Percentiles rank a stretch among this genome's conserved stretches.
Conservation (phyloP, 2,797 vertebrate genomes). For the Delichon dasypus region DNA sequence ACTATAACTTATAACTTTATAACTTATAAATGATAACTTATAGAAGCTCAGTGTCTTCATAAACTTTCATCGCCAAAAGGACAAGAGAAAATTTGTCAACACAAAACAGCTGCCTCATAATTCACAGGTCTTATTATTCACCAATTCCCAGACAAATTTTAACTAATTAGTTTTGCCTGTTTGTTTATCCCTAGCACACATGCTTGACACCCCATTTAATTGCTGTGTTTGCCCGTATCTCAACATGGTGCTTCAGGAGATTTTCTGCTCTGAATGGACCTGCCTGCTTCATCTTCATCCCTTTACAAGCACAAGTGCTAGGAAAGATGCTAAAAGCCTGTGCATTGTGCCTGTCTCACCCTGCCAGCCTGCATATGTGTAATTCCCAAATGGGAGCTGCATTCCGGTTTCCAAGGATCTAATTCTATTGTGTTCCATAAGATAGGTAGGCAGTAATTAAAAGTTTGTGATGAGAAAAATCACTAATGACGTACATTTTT, state of each 20-base stretch:
- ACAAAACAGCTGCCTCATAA: neutral
- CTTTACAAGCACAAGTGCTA: neutral
- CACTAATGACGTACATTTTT: neutral
- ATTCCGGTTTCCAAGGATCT: neutral
- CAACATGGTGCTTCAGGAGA: neutral
- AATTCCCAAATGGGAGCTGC: conserved; percentile 12
- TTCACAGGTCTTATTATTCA: conserved; percentile 10
- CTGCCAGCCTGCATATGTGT: neutral
- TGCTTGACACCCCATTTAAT: conserved; percentile 38
- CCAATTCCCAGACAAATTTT: conserved; percentile 21
- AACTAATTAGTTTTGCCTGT: conserved; percentile 36
- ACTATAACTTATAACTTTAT: neutral
- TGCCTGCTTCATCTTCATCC: neutral
- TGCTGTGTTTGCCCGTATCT: neutral
- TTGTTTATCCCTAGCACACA: conserved; percentile 23
- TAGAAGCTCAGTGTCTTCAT: neutral
- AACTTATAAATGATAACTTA: neutral
- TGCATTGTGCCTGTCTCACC: neutral
- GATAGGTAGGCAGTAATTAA: conserved; percentile 19
- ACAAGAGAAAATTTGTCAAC: neutral
- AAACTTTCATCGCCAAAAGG: neutral
- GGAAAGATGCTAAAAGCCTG: neutral
- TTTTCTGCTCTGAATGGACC: neutral
- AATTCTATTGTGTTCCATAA: neutral
- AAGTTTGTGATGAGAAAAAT: neutral